Percentiles rank a stretch among this genome's conserved stretches.
Evolutionary conservation across 2,113 vertebrate genomes (phyloP).

Genomic region (Origma solitaria): DNA sequence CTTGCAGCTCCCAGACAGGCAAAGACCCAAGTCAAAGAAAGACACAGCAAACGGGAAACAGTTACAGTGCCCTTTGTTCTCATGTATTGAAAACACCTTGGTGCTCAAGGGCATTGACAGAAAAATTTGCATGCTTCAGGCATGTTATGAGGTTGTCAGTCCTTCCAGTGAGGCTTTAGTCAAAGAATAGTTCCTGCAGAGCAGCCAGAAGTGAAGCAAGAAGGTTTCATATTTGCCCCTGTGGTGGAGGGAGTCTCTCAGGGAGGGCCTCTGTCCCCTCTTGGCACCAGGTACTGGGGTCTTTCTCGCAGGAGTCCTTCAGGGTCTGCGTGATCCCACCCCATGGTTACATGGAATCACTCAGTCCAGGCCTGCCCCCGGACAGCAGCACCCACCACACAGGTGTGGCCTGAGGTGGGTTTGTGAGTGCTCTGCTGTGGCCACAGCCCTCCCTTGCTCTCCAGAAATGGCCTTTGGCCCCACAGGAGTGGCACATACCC

Average conservation of each 20-base stretch:
- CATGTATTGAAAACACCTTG: background rate
- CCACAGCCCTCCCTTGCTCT: background rate
- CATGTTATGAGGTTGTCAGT: background rate
- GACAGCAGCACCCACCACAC: background rate
- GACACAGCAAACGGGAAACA: background rate
- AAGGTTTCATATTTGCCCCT: background rate
- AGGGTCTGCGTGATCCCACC: background rate
- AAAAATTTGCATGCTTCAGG: background rate
- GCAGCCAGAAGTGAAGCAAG: background rate
- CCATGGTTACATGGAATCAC: background rate
- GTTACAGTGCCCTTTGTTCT: background rate
- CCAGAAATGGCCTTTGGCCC: background rate
- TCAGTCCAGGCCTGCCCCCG: background rate
- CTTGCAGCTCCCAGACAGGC: background rate
- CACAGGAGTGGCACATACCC: background rate
- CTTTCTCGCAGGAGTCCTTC: background rate
- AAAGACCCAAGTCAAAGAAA: constrained; percentile 7
- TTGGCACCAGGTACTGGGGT: background rate
- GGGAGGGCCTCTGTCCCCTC: background rate
- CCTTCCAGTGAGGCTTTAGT: background rate
- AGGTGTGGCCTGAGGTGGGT: background rate
- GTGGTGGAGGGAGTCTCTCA: background rate
- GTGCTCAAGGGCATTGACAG: background rate
- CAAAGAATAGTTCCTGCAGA: background rate
- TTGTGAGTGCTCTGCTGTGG: background rate